phyloP scores from a whole-genome alignment of 2,113 vertebrate genomes.

The Pithys albifrons region DNA sequence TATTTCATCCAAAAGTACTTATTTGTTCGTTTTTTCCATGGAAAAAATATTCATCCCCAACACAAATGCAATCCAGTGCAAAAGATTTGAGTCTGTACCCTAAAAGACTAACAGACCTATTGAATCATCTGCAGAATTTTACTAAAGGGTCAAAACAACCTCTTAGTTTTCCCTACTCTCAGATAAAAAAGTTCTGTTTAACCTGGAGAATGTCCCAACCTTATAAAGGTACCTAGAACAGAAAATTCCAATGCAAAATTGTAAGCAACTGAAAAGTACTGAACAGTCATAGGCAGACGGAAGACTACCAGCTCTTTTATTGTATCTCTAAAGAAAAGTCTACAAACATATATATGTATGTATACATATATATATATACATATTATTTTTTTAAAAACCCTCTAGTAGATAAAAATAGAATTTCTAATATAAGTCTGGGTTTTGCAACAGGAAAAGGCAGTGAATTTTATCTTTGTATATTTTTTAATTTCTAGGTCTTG shows the following conservation, averaged over 20 bases:
- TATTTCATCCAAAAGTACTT: not conserved
- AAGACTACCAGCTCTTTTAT: not conserved
- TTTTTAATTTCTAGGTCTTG: constrained; percentile 73
- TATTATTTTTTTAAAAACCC: not conserved
- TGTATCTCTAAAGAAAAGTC: not conserved
- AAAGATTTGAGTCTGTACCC: not conserved
- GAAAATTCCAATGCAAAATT: not conserved
- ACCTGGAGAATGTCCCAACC: not conserved
- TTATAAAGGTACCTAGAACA: not conserved
- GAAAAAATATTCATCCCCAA: not conserved
- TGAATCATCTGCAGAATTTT: not conserved
- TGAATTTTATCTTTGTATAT: not conserved
- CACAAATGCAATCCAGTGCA: not conserved
- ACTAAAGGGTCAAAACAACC: not conserved
- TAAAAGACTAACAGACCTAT: not conserved
- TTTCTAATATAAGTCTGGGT: not conserved
- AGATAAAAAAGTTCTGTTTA: not conserved
- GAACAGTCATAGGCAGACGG: not conserved
- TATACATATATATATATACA: not conserved
- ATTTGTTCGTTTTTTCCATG: not conserved
- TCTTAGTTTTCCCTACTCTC: not conserved
- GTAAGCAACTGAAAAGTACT: not conserved
- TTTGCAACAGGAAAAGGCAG: not conserved
- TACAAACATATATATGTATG: not conserved
- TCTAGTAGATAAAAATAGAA: not conserved